A percentile compares a stretch with the other conserved stretches of the same genome.
Evolutionary conservation across 92 coral and sea anemone species (phyloP).

Genomic region (Palythoa grandiflora): DNA sequence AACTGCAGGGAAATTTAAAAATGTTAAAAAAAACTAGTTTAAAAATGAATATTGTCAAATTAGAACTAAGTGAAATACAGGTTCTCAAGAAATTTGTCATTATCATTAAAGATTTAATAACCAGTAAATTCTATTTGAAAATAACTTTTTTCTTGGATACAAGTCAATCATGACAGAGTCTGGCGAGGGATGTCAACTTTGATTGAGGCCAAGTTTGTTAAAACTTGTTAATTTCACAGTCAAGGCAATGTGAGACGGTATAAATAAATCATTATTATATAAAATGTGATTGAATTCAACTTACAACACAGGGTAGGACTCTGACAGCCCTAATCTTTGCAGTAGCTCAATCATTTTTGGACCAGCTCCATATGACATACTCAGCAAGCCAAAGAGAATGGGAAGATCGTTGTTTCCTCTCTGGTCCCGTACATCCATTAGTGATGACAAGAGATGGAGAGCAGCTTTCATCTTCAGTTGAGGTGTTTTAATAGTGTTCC

Average conservation of each 20-base stretch:
- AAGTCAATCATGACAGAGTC: slow-evolving; percentile 4
- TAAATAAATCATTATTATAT: no score
- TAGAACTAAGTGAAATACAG: not conserved
- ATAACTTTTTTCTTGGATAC: slow-evolving; percentile 15
- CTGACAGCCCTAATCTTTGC: slow-evolving; percentile 57
- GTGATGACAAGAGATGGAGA: slow-evolving; percentile 50
- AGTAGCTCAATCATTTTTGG: slow-evolving; percentile 45
- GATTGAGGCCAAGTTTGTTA: slow-evolving; percentile 10
- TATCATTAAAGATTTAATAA: slow-evolving; percentile 18
- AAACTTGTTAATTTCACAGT: slow-evolving; percentile 1
- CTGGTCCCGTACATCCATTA: slow-evolving; percentile 55
- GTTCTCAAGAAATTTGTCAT: not conserved
- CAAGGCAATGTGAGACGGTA: not conserved
- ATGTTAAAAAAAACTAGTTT: no score
- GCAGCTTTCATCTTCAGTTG: slow-evolving; percentile 54
- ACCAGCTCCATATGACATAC: slow-evolving; percentile 57
- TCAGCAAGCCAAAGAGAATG: slow-evolving; percentile 56
- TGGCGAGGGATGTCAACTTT: not conserved
- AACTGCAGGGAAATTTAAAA: no score
- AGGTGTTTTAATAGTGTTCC: slow-evolving; percentile 39
- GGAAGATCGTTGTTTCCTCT: slow-evolving; percentile 48
- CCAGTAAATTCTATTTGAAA: not conserved
- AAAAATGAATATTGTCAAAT: no score
- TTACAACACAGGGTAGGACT: slow-evolving; percentile 54
- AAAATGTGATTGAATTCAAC: not conserved